phyloP scores from a whole-genome alignment of 2,113 vertebrate species.

The Lampris incognitus region DNA sequence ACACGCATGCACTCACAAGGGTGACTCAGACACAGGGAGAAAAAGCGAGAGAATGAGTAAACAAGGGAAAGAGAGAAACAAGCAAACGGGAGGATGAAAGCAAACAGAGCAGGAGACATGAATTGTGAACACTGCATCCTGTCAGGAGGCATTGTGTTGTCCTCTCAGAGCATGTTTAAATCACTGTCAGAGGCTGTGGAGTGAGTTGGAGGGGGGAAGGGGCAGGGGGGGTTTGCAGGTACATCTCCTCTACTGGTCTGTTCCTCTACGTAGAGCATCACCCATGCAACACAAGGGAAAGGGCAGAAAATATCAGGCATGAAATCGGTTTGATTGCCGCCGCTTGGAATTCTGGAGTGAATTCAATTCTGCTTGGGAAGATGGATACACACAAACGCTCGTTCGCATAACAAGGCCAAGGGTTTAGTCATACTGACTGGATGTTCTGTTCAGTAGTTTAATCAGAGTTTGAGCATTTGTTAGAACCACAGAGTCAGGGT shows the following conservation, averaged over 20 bases:
- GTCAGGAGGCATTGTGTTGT: constrained; percentile 58
- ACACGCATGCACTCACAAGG: neutral
- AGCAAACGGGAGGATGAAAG: constrained; percentile 32
- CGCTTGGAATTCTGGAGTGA: constrained; percentile 17
- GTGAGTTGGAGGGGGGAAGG: constrained; percentile 11
- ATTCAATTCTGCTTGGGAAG: constrained; percentile 5
- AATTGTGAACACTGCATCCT: constrained; percentile 54
- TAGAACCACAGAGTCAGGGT: constrained; percentile 7
- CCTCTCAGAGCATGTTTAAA: constrained; percentile 61
- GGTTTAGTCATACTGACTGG: constrained; percentile 11
- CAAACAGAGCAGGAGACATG: constrained; percentile 36
- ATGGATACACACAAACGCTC: neutral
- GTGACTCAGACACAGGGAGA: neutral
- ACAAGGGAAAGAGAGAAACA: constrained; percentile 1
- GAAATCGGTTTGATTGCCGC: constrained; percentile 30
- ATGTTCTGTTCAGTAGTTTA: constrained; percentile 19
- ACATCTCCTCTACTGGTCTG: constrained; percentile 33
- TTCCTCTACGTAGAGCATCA: constrained; percentile 31
- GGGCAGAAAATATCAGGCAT: constrained; percentile 5
- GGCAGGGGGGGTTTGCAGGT: constrained; percentile 30
- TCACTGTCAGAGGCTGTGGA: constrained; percentile 59
- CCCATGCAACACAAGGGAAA: neutral
- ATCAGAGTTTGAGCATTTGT: constrained; percentile 29
- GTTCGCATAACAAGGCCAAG: neutral
- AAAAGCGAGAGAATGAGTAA: constrained; percentile 3